These are phyloP conservation scores for Chaenodraco wilsoni DNA, from an alignment of 2,797 vertebrate genomes.

Conservation along the genomic window DNA sequence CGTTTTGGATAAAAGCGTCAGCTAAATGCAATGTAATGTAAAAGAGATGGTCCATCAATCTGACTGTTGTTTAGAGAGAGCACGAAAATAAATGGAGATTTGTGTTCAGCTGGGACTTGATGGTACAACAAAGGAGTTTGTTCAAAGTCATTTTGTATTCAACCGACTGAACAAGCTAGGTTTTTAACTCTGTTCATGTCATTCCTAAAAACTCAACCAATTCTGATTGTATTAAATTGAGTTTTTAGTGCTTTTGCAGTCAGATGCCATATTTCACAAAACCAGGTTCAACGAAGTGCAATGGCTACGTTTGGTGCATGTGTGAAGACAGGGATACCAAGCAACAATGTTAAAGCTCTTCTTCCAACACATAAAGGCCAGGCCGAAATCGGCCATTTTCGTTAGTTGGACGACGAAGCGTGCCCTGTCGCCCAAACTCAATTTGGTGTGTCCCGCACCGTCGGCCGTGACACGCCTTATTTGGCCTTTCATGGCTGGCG, in stretches of 20 bases:
- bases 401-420: no score
- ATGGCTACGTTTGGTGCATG: neutral
- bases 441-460: no score
- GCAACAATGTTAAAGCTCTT: constrained; percentile 35
- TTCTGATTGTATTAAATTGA: neutral
- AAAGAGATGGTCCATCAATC: neutral
- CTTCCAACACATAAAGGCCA: neutral
- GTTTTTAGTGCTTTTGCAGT: neutral
- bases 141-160: neutral
- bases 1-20: no score
- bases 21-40: no score
- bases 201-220: neutral
- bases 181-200: constrained; percentile 7
- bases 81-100: neutral
- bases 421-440: no score
- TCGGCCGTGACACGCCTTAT: no score
- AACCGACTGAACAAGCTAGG: neutral
- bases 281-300: constrained; percentile 3
- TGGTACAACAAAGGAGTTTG: neutral
- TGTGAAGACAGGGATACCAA: neutral
- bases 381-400: no score
- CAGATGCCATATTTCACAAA: neutral
- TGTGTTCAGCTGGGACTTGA: neutral
- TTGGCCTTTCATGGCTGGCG: no score
- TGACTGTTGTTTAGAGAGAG: neutral